Evolutionary conservation across 23 tunicate genomes (phyloP), one percentile per base, ranked within the genome.

Genomic region (Oikopleura vanhoeffeni): DNA sequence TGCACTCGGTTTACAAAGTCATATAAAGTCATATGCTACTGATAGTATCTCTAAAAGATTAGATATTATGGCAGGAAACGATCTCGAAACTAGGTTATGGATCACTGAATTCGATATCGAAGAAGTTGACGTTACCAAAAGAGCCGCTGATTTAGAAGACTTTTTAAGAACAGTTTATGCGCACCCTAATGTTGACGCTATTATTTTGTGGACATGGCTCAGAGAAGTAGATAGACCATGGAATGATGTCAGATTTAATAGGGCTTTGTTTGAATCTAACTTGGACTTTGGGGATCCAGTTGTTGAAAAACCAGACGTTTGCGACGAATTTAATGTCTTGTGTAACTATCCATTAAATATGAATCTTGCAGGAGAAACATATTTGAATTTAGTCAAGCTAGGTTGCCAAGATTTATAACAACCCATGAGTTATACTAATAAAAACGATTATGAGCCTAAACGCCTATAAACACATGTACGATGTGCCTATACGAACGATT

Each of bases 181-280:
- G 27, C 79, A 71, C 32, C 79, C 79, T 3, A 71, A 71, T 32
- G 79, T 71, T 30, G 79, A 71, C 79, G 79, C 79, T 38, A 71
- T 71, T 30, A 24, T 71, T 24, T 3, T 71, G 2, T 71, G 79
- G 79, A 71, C 34, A 3, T 71, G 79, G 79, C 38, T 71, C 4
- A 33, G 79, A 24, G 79, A 71, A 71, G 32, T 71, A 13, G 3
- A 28, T 33, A 71, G 35, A 71, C 79, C 79, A 32, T 71, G 79
- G 79, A 24, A 49, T 49, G 64, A 49, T 49, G 64, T 8, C 24
- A 13, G 18, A 24, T 49, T 49, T 49, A 18, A 71, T 71, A 33
- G 79, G 36, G 79, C 79, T 38, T 13, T 71, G 38, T 71, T 71
- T 71, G 79, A 71, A 30, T 71, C 79, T 18, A 71, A 71, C 38